Percentiles rank a stretch among this genome's conserved stretches.
phyloP scores from a whole-genome alignment of 2,113 vertebrate species.

The Numenius arquata region DNA sequence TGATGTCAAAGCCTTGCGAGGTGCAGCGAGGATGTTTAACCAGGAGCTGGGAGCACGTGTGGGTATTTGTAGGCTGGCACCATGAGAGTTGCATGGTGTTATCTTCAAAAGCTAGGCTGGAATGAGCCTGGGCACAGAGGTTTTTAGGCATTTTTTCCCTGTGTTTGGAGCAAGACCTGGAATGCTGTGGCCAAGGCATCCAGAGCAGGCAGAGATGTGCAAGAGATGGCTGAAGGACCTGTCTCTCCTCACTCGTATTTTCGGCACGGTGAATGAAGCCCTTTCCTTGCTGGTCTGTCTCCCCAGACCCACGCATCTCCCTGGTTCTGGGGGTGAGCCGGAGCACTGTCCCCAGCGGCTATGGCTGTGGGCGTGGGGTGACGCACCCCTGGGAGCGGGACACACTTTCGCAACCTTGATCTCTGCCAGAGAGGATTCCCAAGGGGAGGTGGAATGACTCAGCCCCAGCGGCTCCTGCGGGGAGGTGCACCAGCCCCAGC shows the following conservation, averaged over 20 bases:
- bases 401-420: not conserved
- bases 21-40: not conserved
- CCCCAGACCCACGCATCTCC: no score
- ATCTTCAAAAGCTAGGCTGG: not conserved
- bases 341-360: rapidly evolving
- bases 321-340: not conserved
- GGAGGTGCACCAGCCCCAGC: not conserved
- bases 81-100: not conserved
- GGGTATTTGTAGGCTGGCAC: not conserved
- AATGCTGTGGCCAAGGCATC: rapidly evolving
- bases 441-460: not conserved
- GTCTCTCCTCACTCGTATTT: not conserved
- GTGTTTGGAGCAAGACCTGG: not conserved
- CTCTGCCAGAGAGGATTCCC: not conserved
- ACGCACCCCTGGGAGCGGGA: not conserved
- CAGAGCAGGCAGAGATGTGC: not conserved
- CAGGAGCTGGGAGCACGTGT: not conserved
- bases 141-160: not conserved
- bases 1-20: not conserved
- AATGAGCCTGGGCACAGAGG: rapidly evolving
- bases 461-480: rapidly evolving
- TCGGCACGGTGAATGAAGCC: not conserved
- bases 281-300: not conserved
- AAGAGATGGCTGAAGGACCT: not conserved
- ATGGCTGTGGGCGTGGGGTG: not conserved